phyloP scores from a whole-genome alignment of 2,797 vertebrate species.

The Eidolon dupreanum region DNA sequence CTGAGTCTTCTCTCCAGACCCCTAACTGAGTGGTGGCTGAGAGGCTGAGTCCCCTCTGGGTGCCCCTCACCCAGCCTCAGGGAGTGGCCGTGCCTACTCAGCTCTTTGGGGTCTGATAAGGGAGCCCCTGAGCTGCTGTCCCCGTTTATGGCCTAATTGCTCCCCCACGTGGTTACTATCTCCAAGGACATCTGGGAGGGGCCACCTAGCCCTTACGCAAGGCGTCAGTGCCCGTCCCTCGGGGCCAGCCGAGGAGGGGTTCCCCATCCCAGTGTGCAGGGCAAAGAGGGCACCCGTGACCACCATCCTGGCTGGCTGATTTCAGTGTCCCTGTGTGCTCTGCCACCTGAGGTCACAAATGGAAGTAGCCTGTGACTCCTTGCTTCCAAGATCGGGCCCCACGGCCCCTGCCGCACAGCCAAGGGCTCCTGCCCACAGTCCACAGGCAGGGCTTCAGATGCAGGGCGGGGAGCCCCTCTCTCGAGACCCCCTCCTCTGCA shows the following conservation, averaged over 20 bases:
- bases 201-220: rapidly evolving
- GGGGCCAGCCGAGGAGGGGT: neutral
- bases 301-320: neutral
- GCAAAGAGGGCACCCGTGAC: neutral
- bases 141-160: slow-evolving; percentile 69
- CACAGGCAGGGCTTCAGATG: rapidly evolving
- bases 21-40: too few relatives aligned
- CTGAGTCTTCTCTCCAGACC: neutral
- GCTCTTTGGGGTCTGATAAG: slow-evolving; percentile 47
- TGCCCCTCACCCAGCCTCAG: neutral
- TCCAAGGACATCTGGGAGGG: slow-evolving; percentile 49
- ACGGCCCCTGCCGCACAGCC: rapidly evolving
- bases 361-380: neutral
- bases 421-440: neutral
- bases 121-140: neutral
- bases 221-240: neutral
- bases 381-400: neutral
- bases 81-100: slow-evolving; percentile 32
- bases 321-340: neutral
- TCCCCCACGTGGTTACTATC: neutral
- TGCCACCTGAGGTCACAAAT: neutral
- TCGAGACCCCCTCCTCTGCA: neutral
- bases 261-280: neutral
- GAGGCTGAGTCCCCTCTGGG: neutral
- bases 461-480: neutral